These are phyloP conservation scores for Acyrthosiphon pisum DNA, from an alignment of 1,140 invertebrate genomes.

Conservation along the genomic window DNA sequence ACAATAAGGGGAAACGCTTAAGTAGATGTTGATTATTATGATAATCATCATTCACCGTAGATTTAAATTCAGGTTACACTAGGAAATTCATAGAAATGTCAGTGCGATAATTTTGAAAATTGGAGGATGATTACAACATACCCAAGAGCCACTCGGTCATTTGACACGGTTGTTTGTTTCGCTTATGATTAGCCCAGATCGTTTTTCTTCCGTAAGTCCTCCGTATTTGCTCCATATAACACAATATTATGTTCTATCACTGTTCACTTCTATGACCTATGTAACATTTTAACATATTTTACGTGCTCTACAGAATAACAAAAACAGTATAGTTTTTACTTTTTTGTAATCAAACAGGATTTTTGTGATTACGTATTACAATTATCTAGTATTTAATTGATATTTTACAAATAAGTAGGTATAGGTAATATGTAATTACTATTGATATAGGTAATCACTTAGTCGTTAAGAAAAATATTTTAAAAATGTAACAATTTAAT, in stretches of 20 bases:
- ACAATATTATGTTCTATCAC: constrained; percentile 25
- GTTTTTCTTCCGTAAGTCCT: constrained; percentile 56
- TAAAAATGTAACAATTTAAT: background rate
- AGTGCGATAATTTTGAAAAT: constrained; percentile 44
- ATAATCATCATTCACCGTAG: background rate
- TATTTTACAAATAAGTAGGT: background rate
- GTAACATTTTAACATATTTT: constrained; percentile 9
- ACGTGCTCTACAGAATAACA: background rate
- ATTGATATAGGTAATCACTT: background rate
- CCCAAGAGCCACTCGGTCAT: constrained; percentile 40
- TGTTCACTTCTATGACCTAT: background rate
- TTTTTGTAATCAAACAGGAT: background rate
- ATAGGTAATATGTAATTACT: background rate
- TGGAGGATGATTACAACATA: constrained; percentile 36
- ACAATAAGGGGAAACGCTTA: background rate
- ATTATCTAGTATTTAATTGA: background rate
- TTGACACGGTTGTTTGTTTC: constrained; percentile 50
- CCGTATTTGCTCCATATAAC: constrained; percentile 51
- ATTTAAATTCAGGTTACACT: constrained; percentile 36
- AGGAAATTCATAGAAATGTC: constrained; percentile 30
- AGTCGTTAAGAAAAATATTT: background rate
- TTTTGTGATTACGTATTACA: background rate
- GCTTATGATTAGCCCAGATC: constrained; percentile 50
- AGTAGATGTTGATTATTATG: constrained; percentile 24
- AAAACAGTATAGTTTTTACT: background rate